Conservation (phyloP, 1,140 invertebrate species). For the Drosophila quadrilineata region DNA sequence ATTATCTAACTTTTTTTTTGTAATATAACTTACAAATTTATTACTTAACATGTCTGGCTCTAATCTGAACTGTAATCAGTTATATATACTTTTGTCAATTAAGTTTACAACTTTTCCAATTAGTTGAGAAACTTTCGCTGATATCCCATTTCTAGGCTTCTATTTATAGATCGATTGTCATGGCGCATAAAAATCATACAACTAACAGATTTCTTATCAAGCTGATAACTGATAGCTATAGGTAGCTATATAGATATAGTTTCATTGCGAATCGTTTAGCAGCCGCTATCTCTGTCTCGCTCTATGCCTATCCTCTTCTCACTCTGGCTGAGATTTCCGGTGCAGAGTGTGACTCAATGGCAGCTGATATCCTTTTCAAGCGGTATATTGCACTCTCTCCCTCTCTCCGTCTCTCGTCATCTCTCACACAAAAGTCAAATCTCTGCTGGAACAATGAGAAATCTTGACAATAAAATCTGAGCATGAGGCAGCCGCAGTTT, state of each 20-base stretch:
- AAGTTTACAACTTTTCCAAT: background rate
- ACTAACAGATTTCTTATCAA: background rate
- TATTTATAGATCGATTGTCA: too few relatives aligned
- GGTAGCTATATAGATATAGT: too few relatives aligned
- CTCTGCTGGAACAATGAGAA: background rate
- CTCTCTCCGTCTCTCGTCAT: background rate
- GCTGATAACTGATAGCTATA: background rate
- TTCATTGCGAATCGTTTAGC: too few relatives aligned
- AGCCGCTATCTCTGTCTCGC: too few relatives aligned
- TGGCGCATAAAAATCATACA: background rate
- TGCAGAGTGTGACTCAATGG: background rate
- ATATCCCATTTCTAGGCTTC: too few relatives aligned
- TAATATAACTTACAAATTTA: too few relatives aligned
- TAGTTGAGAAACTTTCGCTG: background rate
- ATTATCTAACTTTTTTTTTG: too few relatives aligned
- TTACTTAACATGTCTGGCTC: too few relatives aligned
- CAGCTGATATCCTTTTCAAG: background rate
- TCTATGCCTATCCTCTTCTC: too few relatives aligned
- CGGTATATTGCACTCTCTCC: too few relatives aligned
- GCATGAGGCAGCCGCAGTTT: background rate
- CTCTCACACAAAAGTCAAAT: constrained; percentile 1
- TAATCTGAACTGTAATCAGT: too few relatives aligned
- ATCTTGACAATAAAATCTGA: background rate
- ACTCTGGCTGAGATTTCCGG: too few relatives aligned
- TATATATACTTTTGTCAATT: background rate